Evolutionary conservation across 2,888 invertebrate genomes (phyloP).

Genomic region (Eulithis testata): DNA sequence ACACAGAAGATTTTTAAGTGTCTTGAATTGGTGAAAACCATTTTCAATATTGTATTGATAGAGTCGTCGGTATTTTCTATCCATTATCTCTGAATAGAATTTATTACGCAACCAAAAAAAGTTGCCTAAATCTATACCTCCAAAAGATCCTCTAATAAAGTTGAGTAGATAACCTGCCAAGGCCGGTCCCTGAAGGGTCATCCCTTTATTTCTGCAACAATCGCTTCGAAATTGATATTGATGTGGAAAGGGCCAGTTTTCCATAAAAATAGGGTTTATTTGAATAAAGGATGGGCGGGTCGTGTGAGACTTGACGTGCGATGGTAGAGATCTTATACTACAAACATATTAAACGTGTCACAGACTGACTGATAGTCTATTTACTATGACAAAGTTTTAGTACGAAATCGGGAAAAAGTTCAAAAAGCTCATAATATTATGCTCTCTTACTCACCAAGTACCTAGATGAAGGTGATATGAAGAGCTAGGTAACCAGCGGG

Average conservation of each 20-base stretch:
- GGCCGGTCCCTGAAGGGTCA: constrained; percentile 80
- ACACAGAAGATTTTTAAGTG: too few species aligned
- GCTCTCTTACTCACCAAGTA: too few species aligned
- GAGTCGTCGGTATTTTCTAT: too few species aligned
- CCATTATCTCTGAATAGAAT: constrained; percentile 8
- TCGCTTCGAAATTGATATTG: constrained; percentile 84
- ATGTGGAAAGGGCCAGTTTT: constrained; percentile 83
- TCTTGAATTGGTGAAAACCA: too few species aligned
- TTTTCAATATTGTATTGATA: too few species aligned
- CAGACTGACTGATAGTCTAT: constrained; percentile 5
- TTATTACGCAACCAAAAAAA: constrained; percentile 33
- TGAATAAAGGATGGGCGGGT: constrained; percentile 82
- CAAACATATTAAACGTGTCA: not conserved
- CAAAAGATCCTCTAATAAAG: constrained; percentile 77
- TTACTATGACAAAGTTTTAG: not conserved
- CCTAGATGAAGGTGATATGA: too few species aligned
- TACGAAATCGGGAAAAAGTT: too few species aligned
- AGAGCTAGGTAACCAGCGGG: too few species aligned
- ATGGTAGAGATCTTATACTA: constrained; percentile 54
- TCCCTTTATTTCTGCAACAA: constrained; percentile 84
- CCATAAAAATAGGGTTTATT: constrained; percentile 85
- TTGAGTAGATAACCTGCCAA: constrained; percentile 72
- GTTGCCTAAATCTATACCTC: constrained; percentile 51
- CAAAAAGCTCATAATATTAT: not conserved
- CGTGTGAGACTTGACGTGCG: constrained; percentile 70